phyloP scores from a whole-genome alignment of 64 coral and sea anemone genomes.

The Anthopleura sola region DNA sequence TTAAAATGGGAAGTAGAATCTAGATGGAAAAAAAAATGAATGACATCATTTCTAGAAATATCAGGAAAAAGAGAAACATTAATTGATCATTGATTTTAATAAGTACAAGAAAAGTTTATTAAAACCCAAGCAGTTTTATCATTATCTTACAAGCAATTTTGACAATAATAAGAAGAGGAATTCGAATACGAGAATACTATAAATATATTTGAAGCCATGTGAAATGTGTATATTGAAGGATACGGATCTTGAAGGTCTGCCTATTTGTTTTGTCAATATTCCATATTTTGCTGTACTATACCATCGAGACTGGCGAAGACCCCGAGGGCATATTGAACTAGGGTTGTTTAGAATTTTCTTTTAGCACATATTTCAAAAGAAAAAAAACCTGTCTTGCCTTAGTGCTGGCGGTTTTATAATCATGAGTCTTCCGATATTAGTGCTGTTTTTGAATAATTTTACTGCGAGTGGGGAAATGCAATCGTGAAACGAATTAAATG shows the following conservation, averaged over 20 bases:
- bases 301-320: not conserved
- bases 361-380: not conserved
- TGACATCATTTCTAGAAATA: no score
- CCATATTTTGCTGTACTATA: not conserved
- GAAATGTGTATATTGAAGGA: not conserved
- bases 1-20: not conserved
- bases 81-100: no score
- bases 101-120: no score
- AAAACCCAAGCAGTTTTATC: no score
- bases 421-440: no score
- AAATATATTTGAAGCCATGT: not conserved
- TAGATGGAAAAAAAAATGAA: no score
- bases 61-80: no score
- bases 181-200: not conserved
- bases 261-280: conserved; percentile 3
- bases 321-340: not conserved
- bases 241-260: not conserved
- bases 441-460: not conserved
- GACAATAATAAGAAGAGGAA: no score
- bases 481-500: not conserved
- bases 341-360: not conserved
- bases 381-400: not conserved
- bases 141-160: no score
- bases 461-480: not conserved
- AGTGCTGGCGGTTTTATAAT: not conserved